These are phyloP conservation scores for Salvelinus fontinalis DNA, from an alignment of 2,113 vertebrate genomes.

Conservation along the genomic window DNA sequence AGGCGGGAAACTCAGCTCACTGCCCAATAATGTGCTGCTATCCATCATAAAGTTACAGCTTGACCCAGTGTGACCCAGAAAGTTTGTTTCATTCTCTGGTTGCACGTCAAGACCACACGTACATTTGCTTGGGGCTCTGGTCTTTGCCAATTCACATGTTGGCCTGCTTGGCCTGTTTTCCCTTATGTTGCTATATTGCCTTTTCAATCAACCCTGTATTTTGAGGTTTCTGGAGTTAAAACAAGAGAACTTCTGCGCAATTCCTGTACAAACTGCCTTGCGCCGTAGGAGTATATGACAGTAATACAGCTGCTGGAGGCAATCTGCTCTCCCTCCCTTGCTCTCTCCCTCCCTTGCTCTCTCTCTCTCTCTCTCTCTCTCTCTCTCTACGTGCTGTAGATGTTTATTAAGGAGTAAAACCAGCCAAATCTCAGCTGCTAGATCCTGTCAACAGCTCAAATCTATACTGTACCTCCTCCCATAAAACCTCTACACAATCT, in stretches of 20 bases:
- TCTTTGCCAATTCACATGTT: neutral
- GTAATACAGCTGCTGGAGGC: conserved; percentile 53
- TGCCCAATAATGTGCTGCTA: conserved; percentile 42
- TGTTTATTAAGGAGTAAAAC: too few species aligned
- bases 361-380: conserved; percentile 7
- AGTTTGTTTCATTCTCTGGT: conserved; percentile 45
- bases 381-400: neutral
- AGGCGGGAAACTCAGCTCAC: conserved; percentile 34
- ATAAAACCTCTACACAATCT: too few species aligned
- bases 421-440: too few species aligned
- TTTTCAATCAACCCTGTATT: neutral
- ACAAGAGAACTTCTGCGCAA: conserved; percentile 18
- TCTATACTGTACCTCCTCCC: too few species aligned
- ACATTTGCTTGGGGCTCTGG: neutral
- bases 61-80: conserved; percentile 27
- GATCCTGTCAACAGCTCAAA: too few species aligned
- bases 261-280: conserved; percentile 42
- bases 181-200: neutral
- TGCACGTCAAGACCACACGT: neutral
- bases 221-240: neutral
- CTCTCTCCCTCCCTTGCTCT: conserved; percentile 8
- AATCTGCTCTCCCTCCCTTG: conserved; percentile 11
- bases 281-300: conserved; percentile 8
- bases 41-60: conserved; percentile 47
- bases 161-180: neutral